Conservation (phyloP, 2,113 vertebrate genomes). For the Thomomys bottae region DNA sequence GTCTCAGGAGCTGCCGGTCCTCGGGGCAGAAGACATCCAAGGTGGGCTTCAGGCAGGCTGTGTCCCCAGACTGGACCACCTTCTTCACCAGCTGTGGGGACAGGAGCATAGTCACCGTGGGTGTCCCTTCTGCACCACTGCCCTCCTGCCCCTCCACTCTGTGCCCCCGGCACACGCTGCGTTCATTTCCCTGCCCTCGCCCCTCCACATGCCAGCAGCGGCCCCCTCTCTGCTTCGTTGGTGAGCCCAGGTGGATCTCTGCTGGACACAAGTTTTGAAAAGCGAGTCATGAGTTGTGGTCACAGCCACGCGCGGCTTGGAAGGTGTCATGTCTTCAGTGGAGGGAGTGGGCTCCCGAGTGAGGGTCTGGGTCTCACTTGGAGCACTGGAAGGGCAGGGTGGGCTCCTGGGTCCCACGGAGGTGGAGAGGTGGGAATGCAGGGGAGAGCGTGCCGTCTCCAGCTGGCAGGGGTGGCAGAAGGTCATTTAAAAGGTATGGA, state of each 20-base stretch:
- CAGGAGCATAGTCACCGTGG: rapidly evolving
- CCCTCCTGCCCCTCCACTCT: too few relatives aligned
- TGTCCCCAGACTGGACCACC: conserved; percentile 89
- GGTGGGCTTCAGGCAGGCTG: conserved; percentile 90
- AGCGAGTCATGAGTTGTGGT: too few relatives aligned
- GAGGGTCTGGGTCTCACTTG: neutral
- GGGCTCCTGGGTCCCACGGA: neutral
- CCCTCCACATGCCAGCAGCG: neutral
- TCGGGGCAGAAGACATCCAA: conserved; percentile 88
- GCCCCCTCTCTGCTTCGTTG: neutral
- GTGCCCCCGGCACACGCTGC: too few relatives aligned
- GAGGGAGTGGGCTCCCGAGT: too few relatives aligned
- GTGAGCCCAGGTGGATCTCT: too few relatives aligned
- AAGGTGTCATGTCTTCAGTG: too few relatives aligned
- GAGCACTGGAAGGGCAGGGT: rapidly evolving
- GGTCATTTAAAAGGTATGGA: neutral
- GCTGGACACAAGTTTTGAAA: too few relatives aligned
- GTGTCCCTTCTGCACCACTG: rapidly evolving
- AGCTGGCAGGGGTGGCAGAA: neutral
- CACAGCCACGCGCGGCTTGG: too few relatives aligned
- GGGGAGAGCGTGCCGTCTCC: neutral
- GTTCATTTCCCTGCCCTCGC: neutral
- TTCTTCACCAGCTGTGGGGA: conserved; percentile 91
- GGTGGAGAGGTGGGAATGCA: neutral
- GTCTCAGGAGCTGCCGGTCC: conserved; percentile 87